Base-by-base conservation (phyloP, 35 echinoderm and acorn worm genomes). In the Acanthaster planci region DNA sequence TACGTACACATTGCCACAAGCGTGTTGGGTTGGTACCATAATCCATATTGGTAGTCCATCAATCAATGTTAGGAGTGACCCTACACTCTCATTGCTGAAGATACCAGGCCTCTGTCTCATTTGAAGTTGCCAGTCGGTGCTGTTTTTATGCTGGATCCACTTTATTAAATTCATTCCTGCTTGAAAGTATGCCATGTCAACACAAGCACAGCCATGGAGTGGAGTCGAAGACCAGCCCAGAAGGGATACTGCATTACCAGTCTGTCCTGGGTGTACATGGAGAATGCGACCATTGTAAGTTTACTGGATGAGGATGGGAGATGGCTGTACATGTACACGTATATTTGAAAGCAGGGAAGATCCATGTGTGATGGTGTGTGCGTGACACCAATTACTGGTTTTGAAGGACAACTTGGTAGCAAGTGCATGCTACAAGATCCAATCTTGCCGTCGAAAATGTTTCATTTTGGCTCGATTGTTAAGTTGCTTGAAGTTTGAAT, bases 271-370 rank as follows among this genome's bases (percentile, higher is more conserved):
- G 64, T 72, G 18, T 72, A 72, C 64, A 72, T 72, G 64, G 64
- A 72, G 64, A 72, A 72, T 72, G 64, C 64, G 8, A 72, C 64
- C 26, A 72, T 72, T 72, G 64, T 72, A 72, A 72, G 64, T 72
- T 72, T 27, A 72, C 64, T 72, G 2, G 64, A 21, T 72, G 14
- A 34, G 23, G 42, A 47, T 12, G 12, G 12, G 42, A 4, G 42
- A 6, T 47, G 12, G 42, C 42, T 6, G 42, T 6, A 6, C 4
- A 47, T 47, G 42, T 47, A 47, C 12, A 12, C 42, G 12, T 12
- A 4, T 47, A 47, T 47, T 47, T 47, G 12, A 4, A 47, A 6
- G 42, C 42, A 6, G 4, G 4, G 42, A 47, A 47, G 42, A 12
- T 47, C 42, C 4, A 6, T 12, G 4, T 47, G 12, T 47, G 12